phyloP scores from a whole-genome alignment of 1,140 invertebrate genomes.

The Panonychus citri region DNA sequence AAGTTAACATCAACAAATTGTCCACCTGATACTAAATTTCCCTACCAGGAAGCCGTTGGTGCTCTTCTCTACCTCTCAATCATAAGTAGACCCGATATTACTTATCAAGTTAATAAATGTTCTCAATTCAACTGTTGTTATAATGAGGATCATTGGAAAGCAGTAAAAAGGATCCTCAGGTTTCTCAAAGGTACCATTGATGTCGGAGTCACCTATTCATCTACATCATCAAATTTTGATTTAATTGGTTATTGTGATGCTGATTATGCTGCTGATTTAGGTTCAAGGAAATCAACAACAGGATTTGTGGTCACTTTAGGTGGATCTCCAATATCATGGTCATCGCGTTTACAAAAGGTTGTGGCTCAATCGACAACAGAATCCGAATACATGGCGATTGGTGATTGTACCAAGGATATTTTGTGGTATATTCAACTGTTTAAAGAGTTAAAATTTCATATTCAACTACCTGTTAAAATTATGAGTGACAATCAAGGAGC shows the following conservation, averaged over 20 bases:
- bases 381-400: slow-evolving; percentile 21
- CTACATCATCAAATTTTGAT: background rate
- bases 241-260: slow-evolving; percentile 3
- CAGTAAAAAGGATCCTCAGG: slow-evolving; percentile 16
- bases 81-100: slow-evolving; percentile 26
- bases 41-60: slow-evolving; percentile 14
- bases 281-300: background rate
- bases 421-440: slow-evolving; percentile 13
- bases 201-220: slow-evolving; percentile 7
- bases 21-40: slow-evolving; percentile 5
- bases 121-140: slow-evolving; percentile 21
- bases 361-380: slow-evolving; percentile 20
- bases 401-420: slow-evolving; percentile 20
- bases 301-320: slow-evolving; percentile 15
- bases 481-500: slow-evolving; percentile 16
- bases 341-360: slow-evolving; percentile 16
- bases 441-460: slow-evolving; percentile 1
- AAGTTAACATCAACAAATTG: background rate
- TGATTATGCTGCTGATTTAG: slow-evolving; percentile 7
- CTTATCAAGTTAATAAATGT: slow-evolving; percentile 22
- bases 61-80: slow-evolving; percentile 22
- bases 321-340: slow-evolving; percentile 17
- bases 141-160: slow-evolving; percentile 16
- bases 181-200: slow-evolving; percentile 15
- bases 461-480: background rate